phyloP scores from a whole-genome alignment of 2,797 vertebrate genomes.

The Characodon lateralis region DNA sequence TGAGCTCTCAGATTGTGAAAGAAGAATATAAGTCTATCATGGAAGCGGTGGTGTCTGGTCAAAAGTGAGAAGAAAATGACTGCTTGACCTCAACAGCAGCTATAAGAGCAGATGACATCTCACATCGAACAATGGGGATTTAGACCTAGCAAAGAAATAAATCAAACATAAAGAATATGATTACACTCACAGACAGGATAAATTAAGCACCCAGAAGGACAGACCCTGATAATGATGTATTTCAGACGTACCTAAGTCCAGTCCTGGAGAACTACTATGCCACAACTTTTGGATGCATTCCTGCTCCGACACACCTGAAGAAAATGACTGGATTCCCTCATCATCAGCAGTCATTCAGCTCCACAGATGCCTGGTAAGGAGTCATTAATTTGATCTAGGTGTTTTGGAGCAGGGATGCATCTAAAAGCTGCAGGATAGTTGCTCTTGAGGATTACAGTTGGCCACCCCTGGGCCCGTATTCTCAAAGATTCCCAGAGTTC shows the following conservation, averaged over 20 bases:
- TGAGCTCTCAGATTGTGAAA: neutral
- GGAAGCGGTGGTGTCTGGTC: neutral
- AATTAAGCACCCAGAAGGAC: neutral
- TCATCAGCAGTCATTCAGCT: neutral
- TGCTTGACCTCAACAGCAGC: neutral
- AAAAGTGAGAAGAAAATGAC: neutral
- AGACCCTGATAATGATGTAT: neutral
- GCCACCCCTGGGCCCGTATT: too few species aligned
- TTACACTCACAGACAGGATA: neutral
- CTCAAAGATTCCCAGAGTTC: too few species aligned
- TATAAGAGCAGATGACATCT: neutral
- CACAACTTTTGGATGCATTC: neutral
- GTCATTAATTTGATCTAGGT: neutral
- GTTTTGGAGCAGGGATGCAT: neutral
- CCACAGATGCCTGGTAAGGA: neutral
- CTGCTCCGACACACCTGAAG: neutral
- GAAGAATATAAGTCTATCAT: neutral
- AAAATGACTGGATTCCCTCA: neutral
- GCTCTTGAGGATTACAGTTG: neutral
- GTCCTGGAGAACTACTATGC: neutral
- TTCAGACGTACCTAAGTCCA: neutral
- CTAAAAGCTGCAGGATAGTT: neutral
- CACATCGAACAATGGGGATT: neutral
- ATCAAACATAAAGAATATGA: neutral
- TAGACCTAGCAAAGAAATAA: neutral